A percentile compares a stretch with the other conserved stretches of the same genome.
phyloP scores from a whole-genome alignment of 2,113 vertebrate species.

The Aviceda subcristata region DNA sequence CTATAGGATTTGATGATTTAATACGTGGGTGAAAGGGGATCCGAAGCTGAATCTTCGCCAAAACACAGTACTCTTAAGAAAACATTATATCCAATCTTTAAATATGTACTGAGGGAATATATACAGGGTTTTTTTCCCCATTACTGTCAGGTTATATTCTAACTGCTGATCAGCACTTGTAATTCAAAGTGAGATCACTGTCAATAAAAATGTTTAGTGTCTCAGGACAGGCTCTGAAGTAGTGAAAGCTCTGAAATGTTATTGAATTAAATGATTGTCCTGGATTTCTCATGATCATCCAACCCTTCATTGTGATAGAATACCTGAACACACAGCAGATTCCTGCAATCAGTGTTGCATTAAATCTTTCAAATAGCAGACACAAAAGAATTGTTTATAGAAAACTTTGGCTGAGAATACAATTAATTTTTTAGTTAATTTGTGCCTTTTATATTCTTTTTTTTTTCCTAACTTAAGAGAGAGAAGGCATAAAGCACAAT shows the following conservation, averaged over 20 bases:
- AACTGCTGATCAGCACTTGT: background rate
- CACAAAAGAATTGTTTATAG: background rate
- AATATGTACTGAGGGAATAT: background rate
- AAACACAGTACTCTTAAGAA: background rate
- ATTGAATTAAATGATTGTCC: background rate
- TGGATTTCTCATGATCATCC: background rate
- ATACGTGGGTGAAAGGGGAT: background rate
- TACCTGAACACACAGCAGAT: background rate
- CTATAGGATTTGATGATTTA: background rate
- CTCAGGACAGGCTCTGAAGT: background rate
- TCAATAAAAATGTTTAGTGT: background rate
- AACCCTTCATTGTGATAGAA: background rate
- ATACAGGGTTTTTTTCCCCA: background rate
- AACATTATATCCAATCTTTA: background rate
- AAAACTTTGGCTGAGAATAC: constrained; percentile 20
- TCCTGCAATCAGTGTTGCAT: background rate
- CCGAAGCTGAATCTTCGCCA: background rate
- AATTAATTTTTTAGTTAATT: constrained; percentile 42
- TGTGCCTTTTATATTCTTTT: background rate
- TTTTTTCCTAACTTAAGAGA: constrained; percentile 28
- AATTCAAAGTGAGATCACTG: background rate
- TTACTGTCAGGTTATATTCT: background rate
- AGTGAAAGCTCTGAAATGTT: background rate
- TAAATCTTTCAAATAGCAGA: background rate
- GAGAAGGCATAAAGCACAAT: constrained; percentile 2